Evolutionary conservation across 2,888 invertebrate genomes (phyloP).

Genomic region (Linnaemya tessellans): DNA sequence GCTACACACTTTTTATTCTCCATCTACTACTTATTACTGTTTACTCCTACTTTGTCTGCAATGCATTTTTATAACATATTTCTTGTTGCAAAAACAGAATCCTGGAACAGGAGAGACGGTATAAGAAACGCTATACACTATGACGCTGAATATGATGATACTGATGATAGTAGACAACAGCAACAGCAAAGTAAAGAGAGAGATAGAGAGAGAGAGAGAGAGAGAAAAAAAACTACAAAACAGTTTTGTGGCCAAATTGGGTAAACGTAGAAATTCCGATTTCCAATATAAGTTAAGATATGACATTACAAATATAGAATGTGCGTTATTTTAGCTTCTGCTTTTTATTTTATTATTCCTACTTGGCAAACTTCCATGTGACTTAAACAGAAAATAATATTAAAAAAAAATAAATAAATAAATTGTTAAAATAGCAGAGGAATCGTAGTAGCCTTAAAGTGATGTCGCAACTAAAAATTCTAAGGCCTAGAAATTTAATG

Average conservation of each 20-base stretch:
- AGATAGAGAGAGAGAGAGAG: no score
- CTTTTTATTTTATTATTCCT: not conserved
- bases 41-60: conserved; percentile 50
- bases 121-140: conserved; percentile 32
- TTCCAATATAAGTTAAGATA: conserved; percentile 71
- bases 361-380: not conserved
- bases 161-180: conserved; percentile 35
- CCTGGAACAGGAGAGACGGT: not conserved
- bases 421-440: conserved; percentile 50
- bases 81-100: not conserved
- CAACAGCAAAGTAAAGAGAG: not conserved
- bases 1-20: not conserved
- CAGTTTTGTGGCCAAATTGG: conserved; percentile 79
- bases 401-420: conserved; percentile 37
- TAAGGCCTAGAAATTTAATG: not conserved
- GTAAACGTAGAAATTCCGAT: conserved; percentile 81
- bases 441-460: conserved; percentile 15
- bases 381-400: conserved; percentile 32
- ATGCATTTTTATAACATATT: conserved; percentile 38
- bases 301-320: conserved; percentile 70
- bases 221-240: conserved; percentile 65
- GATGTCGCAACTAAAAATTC: not conserved
- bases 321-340: conserved; percentile 29
- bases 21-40: conserved; percentile 7
- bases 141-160: conserved; percentile 36